phyloP scores from a whole-genome alignment of 2,797 vertebrate species.

The Alosa sapidissima region DNA sequence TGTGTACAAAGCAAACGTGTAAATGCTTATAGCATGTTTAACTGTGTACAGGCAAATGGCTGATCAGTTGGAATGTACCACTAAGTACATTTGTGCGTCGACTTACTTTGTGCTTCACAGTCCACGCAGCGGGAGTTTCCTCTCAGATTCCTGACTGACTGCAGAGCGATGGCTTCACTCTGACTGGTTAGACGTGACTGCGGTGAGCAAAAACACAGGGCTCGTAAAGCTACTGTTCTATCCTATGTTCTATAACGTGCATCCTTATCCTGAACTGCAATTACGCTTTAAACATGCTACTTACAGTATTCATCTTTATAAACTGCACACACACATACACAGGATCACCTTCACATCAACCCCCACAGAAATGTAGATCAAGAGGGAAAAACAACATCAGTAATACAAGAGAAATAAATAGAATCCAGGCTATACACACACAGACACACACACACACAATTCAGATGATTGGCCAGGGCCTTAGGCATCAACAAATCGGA shows the following conservation, averaged over 20 bases:
- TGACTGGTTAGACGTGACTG: conserved; percentile 95
- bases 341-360: neutral
- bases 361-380: conserved; percentile 27
- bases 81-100: too few species aligned
- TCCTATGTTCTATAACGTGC: too few species aligned
- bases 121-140: conserved; percentile 93
- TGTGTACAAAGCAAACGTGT: too few species aligned
- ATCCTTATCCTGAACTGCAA: neutral
- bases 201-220: neutral
- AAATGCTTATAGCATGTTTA: too few species aligned
- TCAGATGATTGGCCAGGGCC: conserved; percentile 57
- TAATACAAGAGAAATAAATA: conserved; percentile 56
- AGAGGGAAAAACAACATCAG: conserved; percentile 42
- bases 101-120: conserved; percentile 92
- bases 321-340: conserved; percentile 5
- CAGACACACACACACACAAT: neutral
- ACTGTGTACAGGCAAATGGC: too few species aligned
- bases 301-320: neutral
- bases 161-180: conserved; percentile 91
- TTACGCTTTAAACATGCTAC: neutral
- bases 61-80: too few species aligned
- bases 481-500: conserved; percentile 64
- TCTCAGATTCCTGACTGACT: conserved; percentile 86
- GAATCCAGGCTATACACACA: conserved; percentile 33
- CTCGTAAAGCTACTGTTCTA: neutral